Evolutionary conservation across 2,113 vertebrate species (phyloP).

Genomic region (Cairina moschata): DNA sequence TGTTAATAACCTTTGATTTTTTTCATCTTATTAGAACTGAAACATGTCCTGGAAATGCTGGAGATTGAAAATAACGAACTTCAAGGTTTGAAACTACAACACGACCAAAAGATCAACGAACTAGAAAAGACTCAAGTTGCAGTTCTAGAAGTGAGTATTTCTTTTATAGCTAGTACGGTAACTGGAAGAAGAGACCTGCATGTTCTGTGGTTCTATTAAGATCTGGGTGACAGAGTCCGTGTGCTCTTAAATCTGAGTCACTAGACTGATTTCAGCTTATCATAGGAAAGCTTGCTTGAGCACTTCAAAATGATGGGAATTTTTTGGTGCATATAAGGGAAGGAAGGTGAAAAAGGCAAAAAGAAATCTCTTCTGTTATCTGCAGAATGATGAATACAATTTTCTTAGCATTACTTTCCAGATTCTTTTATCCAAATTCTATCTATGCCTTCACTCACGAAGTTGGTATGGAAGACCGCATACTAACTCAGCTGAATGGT

Average conservation of each 20-base stretch:
- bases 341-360: background rate
- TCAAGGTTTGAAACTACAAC: constrained; percentile 77
- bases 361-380: background rate
- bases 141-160: constrained; percentile 76
- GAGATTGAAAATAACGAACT: constrained; percentile 80
- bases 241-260: background rate
- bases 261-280: background rate
- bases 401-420: background rate
- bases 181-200: background rate
- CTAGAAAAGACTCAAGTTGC: constrained; percentile 76
- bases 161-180: background rate
- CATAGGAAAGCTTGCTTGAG: background rate
- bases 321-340: background rate
- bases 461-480: background rate
- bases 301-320: background rate
- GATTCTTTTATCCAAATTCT: background rate
- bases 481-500: background rate
- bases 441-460: background rate
- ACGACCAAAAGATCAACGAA: constrained; percentile 77
- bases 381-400: background rate
- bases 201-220: background rate
- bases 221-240: background rate
- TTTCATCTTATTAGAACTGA: constrained; percentile 77
- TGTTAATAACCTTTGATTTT: background rate
- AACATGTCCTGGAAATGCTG: constrained; percentile 80